phyloP scores from a whole-genome alignment of 2,888 invertebrate genomes.

The Eupithecia exiguata region DNA sequence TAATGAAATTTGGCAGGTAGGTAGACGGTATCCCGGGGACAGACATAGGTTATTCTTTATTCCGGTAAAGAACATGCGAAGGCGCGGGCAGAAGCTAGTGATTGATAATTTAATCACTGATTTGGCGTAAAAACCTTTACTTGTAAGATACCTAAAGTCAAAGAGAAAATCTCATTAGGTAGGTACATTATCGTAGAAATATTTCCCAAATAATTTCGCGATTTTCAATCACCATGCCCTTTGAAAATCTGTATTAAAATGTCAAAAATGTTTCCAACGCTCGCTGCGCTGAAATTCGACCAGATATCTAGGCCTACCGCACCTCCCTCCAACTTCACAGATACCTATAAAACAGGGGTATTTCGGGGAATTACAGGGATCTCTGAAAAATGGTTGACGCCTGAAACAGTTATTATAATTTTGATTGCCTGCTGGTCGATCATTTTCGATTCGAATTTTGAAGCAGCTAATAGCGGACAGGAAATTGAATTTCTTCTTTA shows the following conservation, averaged over 20 bases:
- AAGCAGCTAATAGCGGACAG: conserved; percentile 46
- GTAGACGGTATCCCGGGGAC: too few relatives aligned
- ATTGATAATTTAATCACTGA: too few relatives aligned
- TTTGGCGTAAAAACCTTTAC: too few relatives aligned
- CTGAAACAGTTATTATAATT: conserved; percentile 70
- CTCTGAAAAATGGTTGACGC: conserved; percentile 48
- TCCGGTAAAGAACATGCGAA: too few relatives aligned
- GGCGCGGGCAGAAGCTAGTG: too few relatives aligned
- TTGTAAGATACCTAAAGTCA: too few relatives aligned
- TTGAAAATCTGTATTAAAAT: conserved; percentile 48
- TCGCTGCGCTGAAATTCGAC: conserved; percentile 49
- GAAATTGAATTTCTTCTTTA: conserved; percentile 69
- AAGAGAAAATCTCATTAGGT: background rate
- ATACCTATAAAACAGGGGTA: conserved; percentile 8
- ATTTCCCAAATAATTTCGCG: background rate
- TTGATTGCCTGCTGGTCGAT: conserved; percentile 66
- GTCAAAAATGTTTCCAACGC: conserved; percentile 50
- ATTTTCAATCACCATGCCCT: conserved; percentile 40
- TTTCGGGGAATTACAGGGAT: conserved; percentile 35
- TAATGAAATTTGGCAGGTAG: too few relatives aligned
- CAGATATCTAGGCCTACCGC: conserved; percentile 42
- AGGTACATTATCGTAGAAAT: background rate
- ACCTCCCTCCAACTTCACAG: conserved; percentile 7
- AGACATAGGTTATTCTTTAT: too few relatives aligned
- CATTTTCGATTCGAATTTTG: conserved; percentile 55